Evolutionary conservation across 2,113 vertebrate species (phyloP), one percentile per base, ranked within the genome.

Genomic region (Gambusia affinis): DNA sequence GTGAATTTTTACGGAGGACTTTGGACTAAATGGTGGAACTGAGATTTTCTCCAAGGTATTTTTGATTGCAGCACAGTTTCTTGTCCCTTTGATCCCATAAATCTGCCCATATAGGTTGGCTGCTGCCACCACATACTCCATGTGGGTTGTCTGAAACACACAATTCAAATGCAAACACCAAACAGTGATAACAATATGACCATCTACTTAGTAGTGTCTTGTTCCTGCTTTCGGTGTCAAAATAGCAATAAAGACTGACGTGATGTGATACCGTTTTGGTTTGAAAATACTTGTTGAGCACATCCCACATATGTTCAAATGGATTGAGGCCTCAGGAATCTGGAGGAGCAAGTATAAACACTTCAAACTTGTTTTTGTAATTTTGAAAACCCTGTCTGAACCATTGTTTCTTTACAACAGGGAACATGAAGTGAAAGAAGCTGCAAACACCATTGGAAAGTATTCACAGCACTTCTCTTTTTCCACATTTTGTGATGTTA

Each of bases 51-150:
- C 47, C 63, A 98, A 91, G 30, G 91, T 64, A 1, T 31, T 33
- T 75, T 17, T 88, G 73, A 93, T 15, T 0, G 79, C 76, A 0
- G 0, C 65, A 0, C 0, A 12, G 75, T 96, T 92, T 1, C 2
- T 86, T 28, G 88, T 92, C 0, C 92, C 92, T 4, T 63, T 19
- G 12, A 98, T 86, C 2, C 91, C 87, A 8, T 96, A 92, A 7
- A 78, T 93, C 68, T 94, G 92, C 28, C 94, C 95, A 19, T 95
- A 96, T 42, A 99, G 92, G 77, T 92, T 94, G 42, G 96, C 95
- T 35, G 96, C 95, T 0, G 95, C 94, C 83, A 95, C 54, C 39
- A 98, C 72, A 19, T 95, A 99, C 2, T 92, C 93, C 90, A 96
- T 75, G 74, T 97, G 96, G 1, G 80, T 84, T 27, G 87, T 80